Evolutionary conservation across 1,140 invertebrate genomes (phyloP).

Genomic region (Solen grandis): DNA sequence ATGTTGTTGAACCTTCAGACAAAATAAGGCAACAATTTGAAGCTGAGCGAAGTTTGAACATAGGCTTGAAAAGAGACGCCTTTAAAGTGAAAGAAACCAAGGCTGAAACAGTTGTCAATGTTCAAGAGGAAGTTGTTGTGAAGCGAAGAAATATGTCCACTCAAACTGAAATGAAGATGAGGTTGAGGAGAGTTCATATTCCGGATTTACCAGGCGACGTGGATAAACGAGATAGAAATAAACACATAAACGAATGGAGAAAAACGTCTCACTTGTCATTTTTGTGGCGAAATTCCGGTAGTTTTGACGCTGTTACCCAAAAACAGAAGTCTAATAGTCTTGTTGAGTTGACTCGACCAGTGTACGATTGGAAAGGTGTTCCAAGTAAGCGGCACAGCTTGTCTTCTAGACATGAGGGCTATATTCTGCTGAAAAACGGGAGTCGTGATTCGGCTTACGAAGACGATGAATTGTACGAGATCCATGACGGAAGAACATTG

Average conservation of each 20-base stretch:
- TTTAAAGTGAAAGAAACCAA: background rate
- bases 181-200: background rate
- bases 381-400: constrained; percentile 67
- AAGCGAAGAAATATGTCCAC: background rate
- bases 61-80: constrained; percentile 24
- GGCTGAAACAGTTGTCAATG: background rate
- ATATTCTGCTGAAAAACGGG: constrained; percentile 61
- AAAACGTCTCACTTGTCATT: constrained; percentile 67
- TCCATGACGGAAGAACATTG: constrained; percentile 28
- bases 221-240: constrained; percentile 52
- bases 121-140: background rate
- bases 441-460: constrained; percentile 65
- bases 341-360: constrained; percentile 63
- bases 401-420: constrained; percentile 70
- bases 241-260: constrained; percentile 67
- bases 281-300: constrained; percentile 63
- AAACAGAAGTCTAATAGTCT: constrained; percentile 69
- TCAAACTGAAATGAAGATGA: constrained; percentile 37
- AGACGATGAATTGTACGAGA: constrained; percentile 61
- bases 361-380: constrained; percentile 51
- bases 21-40: constrained; percentile 34
- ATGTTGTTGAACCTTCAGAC: no score
- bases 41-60: constrained; percentile 39
- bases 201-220: constrained; percentile 4
- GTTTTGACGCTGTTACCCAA: constrained; percentile 53